Conservation (phyloP, 2,113 vertebrate species). For the Blennius ocellaris region DNA sequence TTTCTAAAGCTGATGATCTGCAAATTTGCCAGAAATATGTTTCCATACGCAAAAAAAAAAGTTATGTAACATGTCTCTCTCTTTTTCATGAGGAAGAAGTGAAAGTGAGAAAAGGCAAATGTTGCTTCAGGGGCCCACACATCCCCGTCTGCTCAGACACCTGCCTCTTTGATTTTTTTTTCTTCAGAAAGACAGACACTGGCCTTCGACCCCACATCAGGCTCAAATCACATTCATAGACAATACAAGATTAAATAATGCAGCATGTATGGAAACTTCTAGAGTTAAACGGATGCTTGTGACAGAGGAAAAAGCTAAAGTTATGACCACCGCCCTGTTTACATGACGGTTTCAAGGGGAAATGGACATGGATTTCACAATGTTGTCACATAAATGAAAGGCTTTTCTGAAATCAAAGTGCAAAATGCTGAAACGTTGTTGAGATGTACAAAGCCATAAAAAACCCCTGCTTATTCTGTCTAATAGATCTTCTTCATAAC, state of each 20-base stretch:
- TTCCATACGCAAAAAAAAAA: slow-evolving; percentile 35
- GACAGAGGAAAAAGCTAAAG: slow-evolving; percentile 4
- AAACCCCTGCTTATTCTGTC: too few relatives aligned
- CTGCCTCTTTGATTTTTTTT: slow-evolving; percentile 1
- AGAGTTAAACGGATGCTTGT: not conserved
- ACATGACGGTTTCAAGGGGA: too few relatives aligned
- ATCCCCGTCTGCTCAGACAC: slow-evolving; percentile 9
- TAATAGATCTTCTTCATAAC: too few relatives aligned
- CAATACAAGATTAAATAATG: slow-evolving; percentile 5
- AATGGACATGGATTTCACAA: too few relatives aligned
- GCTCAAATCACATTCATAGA: not conserved
- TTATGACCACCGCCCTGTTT: not conserved
- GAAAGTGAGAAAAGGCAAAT: slow-evolving; percentile 23
- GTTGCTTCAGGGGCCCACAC: slow-evolving; percentile 18
- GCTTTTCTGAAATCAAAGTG: too few relatives aligned
- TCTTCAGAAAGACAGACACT: not conserved
- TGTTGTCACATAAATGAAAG: not conserved
- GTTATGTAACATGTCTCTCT: slow-evolving; percentile 35
- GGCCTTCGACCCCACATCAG: not conserved
- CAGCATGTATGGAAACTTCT: not conserved
- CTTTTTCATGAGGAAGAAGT: slow-evolving; percentile 9
- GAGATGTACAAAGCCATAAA: too few relatives aligned
- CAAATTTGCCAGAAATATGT: slow-evolving; percentile 51
- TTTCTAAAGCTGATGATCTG: slow-evolving; percentile 30
- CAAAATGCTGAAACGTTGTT: too few relatives aligned